Conservation (phyloP, 1,140 invertebrate genomes). For the Drosophila truncata region DNA sequence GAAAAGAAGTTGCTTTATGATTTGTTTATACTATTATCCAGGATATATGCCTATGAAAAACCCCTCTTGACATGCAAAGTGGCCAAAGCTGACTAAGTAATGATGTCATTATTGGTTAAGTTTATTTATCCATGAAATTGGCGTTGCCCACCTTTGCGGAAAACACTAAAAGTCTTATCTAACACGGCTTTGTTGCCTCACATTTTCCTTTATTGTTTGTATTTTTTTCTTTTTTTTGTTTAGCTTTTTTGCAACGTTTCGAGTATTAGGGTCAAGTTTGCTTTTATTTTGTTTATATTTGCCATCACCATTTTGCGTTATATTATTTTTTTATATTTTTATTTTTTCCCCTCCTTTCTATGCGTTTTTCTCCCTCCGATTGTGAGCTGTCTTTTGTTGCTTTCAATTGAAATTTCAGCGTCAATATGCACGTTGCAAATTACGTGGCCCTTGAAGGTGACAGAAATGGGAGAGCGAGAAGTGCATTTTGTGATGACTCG, state of each 20-base stretch:
- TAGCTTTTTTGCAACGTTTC: conserved; percentile 32
- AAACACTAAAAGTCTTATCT: conserved; percentile 59
- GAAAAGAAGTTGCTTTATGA: conserved; percentile 9
- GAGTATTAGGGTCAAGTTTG: conserved; percentile 70
- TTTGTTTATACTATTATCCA: conserved; percentile 4
- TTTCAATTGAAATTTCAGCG: conserved; percentile 70
- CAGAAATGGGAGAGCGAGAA: conserved; percentile 38
- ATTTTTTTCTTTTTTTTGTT: conserved; percentile 14
- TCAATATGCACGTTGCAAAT: conserved; percentile 71
- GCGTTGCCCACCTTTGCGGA: conserved; percentile 32
- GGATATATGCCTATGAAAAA: not conserved
- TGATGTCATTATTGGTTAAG: conserved; percentile 51
- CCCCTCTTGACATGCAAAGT: not conserved
- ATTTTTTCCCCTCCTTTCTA: conserved; percentile 29
- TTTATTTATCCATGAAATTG: conserved; percentile 64
- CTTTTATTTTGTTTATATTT: conserved; percentile 56
- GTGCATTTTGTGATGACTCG: conserved; percentile 67
- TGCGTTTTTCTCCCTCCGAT: conserved; percentile 22
- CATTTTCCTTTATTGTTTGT: conserved; percentile 28
- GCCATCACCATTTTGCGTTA: conserved; percentile 43
- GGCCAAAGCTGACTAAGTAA: conserved; percentile 14
- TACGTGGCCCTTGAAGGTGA: conserved; percentile 75
- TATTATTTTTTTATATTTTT: conserved; percentile 37
- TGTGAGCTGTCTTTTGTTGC: conserved; percentile 22
- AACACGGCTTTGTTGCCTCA: conserved; percentile 52